These are phyloP conservation scores for Oryzias dopingdopingensis DNA, from an alignment of 2,797 vertebrate genomes.

Conservation along the genomic window DNA sequence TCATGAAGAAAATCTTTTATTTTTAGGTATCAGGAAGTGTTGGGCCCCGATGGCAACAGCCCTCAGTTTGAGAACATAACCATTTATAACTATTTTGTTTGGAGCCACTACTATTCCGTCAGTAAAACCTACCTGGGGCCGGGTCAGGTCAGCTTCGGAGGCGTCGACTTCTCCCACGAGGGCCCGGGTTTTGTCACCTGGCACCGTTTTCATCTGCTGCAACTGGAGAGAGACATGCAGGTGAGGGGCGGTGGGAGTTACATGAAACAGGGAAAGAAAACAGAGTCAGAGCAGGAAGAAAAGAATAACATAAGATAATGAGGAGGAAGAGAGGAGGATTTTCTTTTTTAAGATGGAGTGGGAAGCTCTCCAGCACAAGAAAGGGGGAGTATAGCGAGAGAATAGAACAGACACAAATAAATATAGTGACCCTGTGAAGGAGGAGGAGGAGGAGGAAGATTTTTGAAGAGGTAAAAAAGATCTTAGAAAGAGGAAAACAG, in stretches of 20 bases:
- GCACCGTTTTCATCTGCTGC: slow-evolving; percentile 93
- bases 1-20: not conserved
- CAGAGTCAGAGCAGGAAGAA: slow-evolving; percentile 12
- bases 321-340: not conserved
- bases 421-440: not conserved
- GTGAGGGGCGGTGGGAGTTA: slow-evolving; percentile 56
- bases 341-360: not conserved
- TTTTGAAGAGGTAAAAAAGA: not conserved
- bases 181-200: slow-evolving; percentile 96
- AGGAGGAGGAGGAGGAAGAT: not conserved
- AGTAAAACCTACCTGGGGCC: slow-evolving; percentile 90
- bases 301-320: not conserved
- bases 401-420: not conserved
- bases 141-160: slow-evolving; percentile 87
- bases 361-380: slow-evolving; percentile 4
- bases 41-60: slow-evolving; percentile 85
- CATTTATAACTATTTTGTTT: slow-evolving; percentile 96
- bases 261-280: not conserved
- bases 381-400: not conserved
- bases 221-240: slow-evolving; percentile 95
- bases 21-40: slow-evolving; percentile 81
- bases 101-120: slow-evolving; percentile 96
- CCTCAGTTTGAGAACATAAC: slow-evolving; percentile 92
- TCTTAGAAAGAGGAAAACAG: not conserved
- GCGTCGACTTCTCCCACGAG: slow-evolving; percentile 94